A percentile compares a stretch with the other conserved stretches of the same genome.
Conservation (phyloP, 2,113 vertebrate genomes). For the Crotalus tigris region DNA sequence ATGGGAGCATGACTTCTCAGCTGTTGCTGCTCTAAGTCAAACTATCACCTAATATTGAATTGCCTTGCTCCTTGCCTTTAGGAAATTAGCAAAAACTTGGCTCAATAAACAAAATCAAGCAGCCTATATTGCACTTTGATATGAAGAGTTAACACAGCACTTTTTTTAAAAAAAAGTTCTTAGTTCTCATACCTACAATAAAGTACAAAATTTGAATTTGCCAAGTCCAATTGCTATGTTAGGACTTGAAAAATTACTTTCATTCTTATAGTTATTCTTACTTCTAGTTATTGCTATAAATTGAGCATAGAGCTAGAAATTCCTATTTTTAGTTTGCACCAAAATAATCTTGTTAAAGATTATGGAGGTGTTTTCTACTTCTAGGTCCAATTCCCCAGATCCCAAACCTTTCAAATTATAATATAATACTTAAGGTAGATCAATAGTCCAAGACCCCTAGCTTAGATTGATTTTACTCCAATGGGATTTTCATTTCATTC, state of each 20-base stretch:
- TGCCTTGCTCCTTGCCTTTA: background rate
- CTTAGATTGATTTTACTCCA: slow-evolving; percentile 19
- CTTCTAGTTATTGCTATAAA: slow-evolving; percentile 28
- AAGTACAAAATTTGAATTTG: background rate
- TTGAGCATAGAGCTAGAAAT: slow-evolving; percentile 17
- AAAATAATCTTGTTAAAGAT: background rate
- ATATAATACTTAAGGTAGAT: slow-evolving; percentile 29
- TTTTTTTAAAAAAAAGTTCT: background rate
- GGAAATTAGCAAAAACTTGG: background rate
- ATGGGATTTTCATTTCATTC: slow-evolving; percentile 6
- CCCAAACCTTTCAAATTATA: slow-evolving; percentile 21
- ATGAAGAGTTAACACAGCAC: background rate
- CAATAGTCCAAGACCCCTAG: background rate
- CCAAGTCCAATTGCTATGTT: slow-evolving; percentile 10
- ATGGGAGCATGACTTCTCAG: background rate
- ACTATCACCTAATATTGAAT: background rate
- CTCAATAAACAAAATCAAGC: background rate
- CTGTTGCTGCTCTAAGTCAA: background rate
- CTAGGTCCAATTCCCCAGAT: background rate
- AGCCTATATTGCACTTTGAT: background rate
- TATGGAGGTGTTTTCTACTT: background rate
- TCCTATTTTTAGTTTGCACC: slow-evolving; percentile 13
- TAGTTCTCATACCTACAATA: background rate
- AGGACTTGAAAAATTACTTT: slow-evolving; percentile 44
- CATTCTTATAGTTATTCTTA: slow-evolving; percentile 34